Conservation (phyloP, 1,140 invertebrate genomes). For the Conopomorpha cramerella region DNA sequence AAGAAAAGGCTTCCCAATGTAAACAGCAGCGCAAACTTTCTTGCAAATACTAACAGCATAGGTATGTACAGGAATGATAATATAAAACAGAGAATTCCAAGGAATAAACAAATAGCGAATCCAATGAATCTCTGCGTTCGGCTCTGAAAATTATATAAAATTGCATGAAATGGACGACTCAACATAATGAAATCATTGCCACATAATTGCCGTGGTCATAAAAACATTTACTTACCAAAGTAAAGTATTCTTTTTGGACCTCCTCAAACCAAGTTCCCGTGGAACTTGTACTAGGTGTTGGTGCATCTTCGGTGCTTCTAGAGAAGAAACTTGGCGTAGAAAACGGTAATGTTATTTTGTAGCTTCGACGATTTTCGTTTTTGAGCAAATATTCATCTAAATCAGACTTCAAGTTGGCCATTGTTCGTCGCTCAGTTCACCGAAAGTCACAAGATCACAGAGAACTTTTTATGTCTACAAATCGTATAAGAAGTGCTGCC, state of each 20-base stretch:
- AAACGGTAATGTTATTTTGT: slow-evolving; percentile 70
- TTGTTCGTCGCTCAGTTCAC: too few species aligned
- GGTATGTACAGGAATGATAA: slow-evolving; percentile 89
- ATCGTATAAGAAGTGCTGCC: too few species aligned
- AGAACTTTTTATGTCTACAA: too few species aligned
- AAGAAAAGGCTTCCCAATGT: slow-evolving; percentile 91
- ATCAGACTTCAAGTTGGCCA: slow-evolving; percentile 82
- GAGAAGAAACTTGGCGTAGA: slow-evolving; percentile 66
- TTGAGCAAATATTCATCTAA: slow-evolving; percentile 79
- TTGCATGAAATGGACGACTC: slow-evolving; percentile 4
- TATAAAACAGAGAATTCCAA: slow-evolving; percentile 88
- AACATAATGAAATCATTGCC: neutral
- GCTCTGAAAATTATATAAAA: slow-evolving; percentile 65
- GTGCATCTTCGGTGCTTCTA: slow-evolving; percentile 54
- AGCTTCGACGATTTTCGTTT: slow-evolving; percentile 68
- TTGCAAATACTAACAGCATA: slow-evolving; percentile 85
- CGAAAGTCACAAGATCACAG: too few species aligned
- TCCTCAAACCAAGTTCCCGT: slow-evolving; percentile 69
- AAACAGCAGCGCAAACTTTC: slow-evolving; percentile 94
- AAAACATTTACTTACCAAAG: slow-evolving; percentile 64
- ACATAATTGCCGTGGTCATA: slow-evolving; percentile 1
- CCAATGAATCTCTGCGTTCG: slow-evolving; percentile 84
- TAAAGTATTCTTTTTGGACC: slow-evolving; percentile 74
- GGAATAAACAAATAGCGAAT: slow-evolving; percentile 81
- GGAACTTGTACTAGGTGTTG: slow-evolving; percentile 27